A percentile compares a stretch with the other conserved stretches of the same genome.
These are phyloP conservation scores for Perognathus longimembris DNA, from an alignment of 2,113 vertebrate genomes.

Conservation along the genomic window DNA sequence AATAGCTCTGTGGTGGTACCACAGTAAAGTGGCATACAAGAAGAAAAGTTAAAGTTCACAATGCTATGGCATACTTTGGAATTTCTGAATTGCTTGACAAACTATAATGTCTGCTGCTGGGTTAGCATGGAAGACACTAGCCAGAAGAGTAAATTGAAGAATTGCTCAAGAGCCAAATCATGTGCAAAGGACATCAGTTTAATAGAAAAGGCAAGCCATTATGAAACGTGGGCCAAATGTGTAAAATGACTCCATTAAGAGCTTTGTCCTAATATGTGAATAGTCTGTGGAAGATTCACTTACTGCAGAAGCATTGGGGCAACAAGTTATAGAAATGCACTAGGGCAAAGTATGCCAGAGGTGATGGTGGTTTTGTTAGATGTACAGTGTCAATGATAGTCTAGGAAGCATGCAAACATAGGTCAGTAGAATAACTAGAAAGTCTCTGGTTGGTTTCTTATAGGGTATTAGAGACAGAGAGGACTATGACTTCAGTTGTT, in stretches of 20 bases:
- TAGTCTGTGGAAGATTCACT: accelerated
- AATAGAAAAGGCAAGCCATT: not conserved
- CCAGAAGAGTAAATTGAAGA: not conserved
- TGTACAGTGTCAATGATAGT: not conserved
- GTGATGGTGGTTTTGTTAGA: not conserved
- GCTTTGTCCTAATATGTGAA: not conserved
- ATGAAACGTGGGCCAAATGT: accelerated
- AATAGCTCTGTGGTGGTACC: no score
- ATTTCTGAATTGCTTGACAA: not conserved
- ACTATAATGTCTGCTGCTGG: not conserved
- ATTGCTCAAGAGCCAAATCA: not conserved
- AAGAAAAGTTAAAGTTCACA: not conserved
- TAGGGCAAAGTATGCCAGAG: no score
- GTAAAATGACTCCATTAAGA: not conserved
- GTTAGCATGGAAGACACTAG: not conserved
- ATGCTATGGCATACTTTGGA: no score
- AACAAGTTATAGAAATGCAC: not conserved
- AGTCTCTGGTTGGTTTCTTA: not conserved
- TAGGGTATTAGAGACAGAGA: not conserved
- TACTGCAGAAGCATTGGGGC: not conserved
- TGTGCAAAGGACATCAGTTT: not conserved
- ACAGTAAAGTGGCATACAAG: not conserved
- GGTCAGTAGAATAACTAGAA: no score
- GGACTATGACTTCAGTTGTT: not conserved
- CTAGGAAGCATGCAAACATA: not conserved